Conservation (phyloP, 2,113 vertebrate genomes). For the Stigmatopora argus region DNA sequence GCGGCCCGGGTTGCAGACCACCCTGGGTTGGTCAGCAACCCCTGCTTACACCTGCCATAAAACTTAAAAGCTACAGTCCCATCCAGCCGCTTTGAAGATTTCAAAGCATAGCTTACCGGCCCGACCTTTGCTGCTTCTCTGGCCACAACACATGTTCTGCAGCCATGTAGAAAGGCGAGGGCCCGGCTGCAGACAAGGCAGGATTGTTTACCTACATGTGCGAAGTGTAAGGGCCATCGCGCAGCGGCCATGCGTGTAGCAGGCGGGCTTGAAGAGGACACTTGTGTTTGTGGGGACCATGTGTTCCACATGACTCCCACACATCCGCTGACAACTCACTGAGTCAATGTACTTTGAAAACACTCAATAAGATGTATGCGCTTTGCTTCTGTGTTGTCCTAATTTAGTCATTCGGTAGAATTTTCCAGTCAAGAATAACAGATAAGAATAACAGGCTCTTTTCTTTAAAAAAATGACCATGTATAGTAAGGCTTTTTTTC, state of each 20-base stretch:
- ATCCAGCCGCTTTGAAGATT: conserved; percentile 87
- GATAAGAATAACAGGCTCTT: too few species aligned
- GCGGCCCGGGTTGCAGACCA: conserved; percentile 75
- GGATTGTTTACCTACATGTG: conserved; percentile 77
- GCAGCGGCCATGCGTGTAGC: conserved; percentile 68
- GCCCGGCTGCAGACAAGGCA: conserved; percentile 67
- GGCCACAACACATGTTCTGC: conserved; percentile 80
- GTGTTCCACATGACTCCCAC: conserved; percentile 58
- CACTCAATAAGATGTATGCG: background rate
- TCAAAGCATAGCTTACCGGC: conserved; percentile 80
- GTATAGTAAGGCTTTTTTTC: too few species aligned
- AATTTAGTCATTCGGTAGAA: too few species aligned
- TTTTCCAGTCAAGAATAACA: too few species aligned
- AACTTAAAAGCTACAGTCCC: conserved; percentile 87
- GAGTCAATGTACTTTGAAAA: background rate
- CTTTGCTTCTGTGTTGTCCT: background rate
- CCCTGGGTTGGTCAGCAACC: conserved; percentile 84
- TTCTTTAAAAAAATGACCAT: too few species aligned
- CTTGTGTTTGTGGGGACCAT: conserved; percentile 55
- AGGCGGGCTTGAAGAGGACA: conserved; percentile 51
- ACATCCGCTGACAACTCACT: background rate
- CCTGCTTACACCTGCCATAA: conserved; percentile 93
- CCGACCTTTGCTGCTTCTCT: conserved; percentile 86
- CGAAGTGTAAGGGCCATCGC: conserved; percentile 67
- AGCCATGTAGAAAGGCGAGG: conserved; percentile 75